These are phyloP conservation scores for Thalassarche chlororhynchos DNA, from an alignment of 2,113 vertebrate genomes.

Conservation along the genomic window DNA sequence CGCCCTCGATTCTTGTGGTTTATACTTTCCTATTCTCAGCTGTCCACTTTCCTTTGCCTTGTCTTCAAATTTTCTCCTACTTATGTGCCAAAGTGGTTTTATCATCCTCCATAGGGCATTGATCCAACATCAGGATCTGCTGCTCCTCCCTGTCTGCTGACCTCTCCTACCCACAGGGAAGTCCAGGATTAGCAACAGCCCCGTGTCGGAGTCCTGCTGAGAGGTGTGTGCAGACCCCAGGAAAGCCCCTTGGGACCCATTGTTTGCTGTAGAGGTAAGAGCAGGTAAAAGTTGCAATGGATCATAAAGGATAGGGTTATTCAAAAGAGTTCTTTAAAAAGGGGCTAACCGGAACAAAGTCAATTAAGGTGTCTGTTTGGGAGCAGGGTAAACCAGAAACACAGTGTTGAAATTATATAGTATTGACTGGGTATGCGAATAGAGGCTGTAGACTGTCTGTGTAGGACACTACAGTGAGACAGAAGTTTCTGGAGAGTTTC, in stretches of 20 bases:
- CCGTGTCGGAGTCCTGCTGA: fast-evolving
- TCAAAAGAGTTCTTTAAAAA: not conserved
- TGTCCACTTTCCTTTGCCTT: not conserved
- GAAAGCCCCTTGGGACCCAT: not conserved
- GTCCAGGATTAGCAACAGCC: not conserved
- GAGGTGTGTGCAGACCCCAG: not conserved
- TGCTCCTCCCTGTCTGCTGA: not conserved
- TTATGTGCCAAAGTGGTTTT: not conserved
- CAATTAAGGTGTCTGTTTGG: not conserved
- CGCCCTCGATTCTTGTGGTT: not conserved
- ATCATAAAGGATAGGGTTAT: not conserved
- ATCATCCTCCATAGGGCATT: not conserved
- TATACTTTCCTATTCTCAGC: not conserved
- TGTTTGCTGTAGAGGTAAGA: not conserved
- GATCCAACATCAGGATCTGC: not conserved
- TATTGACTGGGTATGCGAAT: fast-evolving
- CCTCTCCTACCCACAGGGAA: not conserved
- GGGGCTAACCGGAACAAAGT: not conserved
- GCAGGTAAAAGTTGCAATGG: not conserved
- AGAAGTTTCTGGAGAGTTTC: not conserved
- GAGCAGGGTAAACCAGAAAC: not conserved
- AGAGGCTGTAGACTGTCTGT: not conserved
- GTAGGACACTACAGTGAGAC: not conserved
- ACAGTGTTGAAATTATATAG: not conserved
- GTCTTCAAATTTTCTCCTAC: not conserved